Base-by-base conservation (phyloP, 2,888 invertebrate genomes). In the Sylvicola cinctus region DNA sequence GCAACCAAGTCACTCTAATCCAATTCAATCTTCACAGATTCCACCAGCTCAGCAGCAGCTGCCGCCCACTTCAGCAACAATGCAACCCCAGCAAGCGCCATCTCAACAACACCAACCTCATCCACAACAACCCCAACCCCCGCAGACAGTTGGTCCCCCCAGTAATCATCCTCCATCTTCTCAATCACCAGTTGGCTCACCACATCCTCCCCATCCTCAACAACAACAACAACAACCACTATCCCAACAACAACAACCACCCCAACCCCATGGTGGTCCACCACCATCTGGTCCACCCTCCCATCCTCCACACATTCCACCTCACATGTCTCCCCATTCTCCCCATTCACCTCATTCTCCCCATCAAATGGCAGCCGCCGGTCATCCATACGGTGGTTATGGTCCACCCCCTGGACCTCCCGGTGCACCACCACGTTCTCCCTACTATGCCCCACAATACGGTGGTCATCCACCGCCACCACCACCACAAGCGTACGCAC, bases 241-340 rank as follows among this genome's bases (percentile, higher is more conserved):
- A 74, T 60, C 30, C 64, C 58, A 20, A 60, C 49, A 3, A 71
- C 68, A 35, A 72, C 70, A 37, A 68, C 50, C 29, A 74, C 48
- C 0, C 75, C 73, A 11, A 72, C 65, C 3, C 67, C 54, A 29
- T 76, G 46, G 2, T 74, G 66, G 43, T 69, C 51, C 48, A 23
- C 42, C 42, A 38, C 45, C 47, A n/a, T n/a, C n/a, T 74, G 66
- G 43, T 69, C 51, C 48, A 23, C 42, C 42, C 38, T 45, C 47
- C 13, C 54, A 54, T 36, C 35, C 48, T 30, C 50, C 49, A 43
- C 50, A 50, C 31, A 46, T 54, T 44, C 53, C 54, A 10, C 51
- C 54, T 4, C 55, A 54, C 35, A 45, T 52, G 45, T 36, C 31
- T 3, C 43, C 49, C 23, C 55, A 54, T 13, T 13, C 14, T 28